Percentiles rank a stretch among this genome's conserved stretches.
These are phyloP conservation scores for Cepaea nemoralis DNA, from an alignment of 1,140 invertebrate species.

Conservation along the genomic window DNA sequence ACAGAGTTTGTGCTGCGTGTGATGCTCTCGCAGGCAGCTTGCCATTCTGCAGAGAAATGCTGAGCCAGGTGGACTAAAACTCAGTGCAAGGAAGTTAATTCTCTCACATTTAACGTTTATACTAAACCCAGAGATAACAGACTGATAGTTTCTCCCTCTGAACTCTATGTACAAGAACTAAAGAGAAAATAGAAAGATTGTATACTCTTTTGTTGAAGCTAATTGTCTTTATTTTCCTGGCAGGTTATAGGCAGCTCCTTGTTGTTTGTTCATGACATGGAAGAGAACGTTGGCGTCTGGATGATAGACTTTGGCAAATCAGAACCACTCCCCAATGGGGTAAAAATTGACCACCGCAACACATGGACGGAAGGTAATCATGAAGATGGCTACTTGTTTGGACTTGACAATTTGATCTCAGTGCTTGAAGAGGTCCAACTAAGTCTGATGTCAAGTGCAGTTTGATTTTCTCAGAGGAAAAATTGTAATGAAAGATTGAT, in stretches of 20 bases:
- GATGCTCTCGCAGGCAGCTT: too few relatives aligned
- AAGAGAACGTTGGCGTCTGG: slow-evolving; percentile 88
- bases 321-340: slow-evolving; percentile 81
- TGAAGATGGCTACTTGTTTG: slow-evolving; percentile 96
- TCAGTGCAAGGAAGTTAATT: too few relatives aligned
- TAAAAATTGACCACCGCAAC: slow-evolving; percentile 84
- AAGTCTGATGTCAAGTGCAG: slow-evolving; percentile 10
- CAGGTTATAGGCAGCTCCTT: slow-evolving; percentile 95
- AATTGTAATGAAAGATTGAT: too few relatives aligned
- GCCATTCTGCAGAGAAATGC: too few relatives aligned
- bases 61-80: too few relatives aligned
- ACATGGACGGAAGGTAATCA: slow-evolving; percentile 97
- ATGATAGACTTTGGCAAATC: slow-evolving; percentile 99
- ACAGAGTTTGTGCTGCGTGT: too few relatives aligned
- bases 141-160: too few relatives aligned
- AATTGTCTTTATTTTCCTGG: slow-evolving; percentile 56
- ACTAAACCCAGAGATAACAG: too few relatives aligned
- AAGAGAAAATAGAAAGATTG: too few relatives aligned
- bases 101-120: too few relatives aligned
- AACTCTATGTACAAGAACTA: too few relatives aligned
- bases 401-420: slow-evolving; percentile 92
- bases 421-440: slow-evolving; percentile 73
- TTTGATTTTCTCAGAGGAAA: background rate
- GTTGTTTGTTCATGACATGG: slow-evolving; percentile 93
- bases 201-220: too few relatives aligned